phyloP scores from a whole-genome alignment of 1,140 invertebrate species.

The Hyles euphorbiae region DNA sequence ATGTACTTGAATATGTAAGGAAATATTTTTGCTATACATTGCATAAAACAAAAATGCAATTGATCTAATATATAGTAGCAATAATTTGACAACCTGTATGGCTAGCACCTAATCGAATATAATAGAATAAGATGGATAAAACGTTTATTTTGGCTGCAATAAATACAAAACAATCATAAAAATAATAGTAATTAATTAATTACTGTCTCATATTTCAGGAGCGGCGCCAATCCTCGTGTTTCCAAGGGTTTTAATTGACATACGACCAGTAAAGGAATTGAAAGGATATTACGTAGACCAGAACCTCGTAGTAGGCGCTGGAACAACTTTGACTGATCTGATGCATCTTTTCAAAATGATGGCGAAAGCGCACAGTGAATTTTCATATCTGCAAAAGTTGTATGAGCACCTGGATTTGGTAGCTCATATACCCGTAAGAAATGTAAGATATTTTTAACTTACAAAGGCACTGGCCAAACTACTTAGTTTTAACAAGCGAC shows the following conservation, averaged over 20 bases:
- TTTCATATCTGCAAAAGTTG: slow-evolving; percentile 75
- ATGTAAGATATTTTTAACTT: slow-evolving; percentile 68
- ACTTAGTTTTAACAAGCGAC: no score
- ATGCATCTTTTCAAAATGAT: slow-evolving; percentile 76
- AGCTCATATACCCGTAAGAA: slow-evolving; percentile 81
- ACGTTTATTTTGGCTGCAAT: no score
- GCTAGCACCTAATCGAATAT: no score
- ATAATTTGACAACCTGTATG: no score
- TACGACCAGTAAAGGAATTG: slow-evolving; percentile 76
- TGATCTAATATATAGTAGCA: no score
- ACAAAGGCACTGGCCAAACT: no score
- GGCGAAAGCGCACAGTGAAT: slow-evolving; percentile 54
- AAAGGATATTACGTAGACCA: slow-evolving; percentile 79
- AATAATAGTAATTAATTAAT: neutral
- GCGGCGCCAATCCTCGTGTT: slow-evolving; percentile 42
- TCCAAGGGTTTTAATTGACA: slow-evolving; percentile 80
- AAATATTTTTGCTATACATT: neutral
- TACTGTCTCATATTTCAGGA: slow-evolving; percentile 31
- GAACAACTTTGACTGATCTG: slow-evolving; percentile 77
- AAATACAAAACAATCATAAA: no score
- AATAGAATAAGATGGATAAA: no score
- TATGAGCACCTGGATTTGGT: slow-evolving; percentile 81
- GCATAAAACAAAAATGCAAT: no score
- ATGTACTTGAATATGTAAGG: slow-evolving; percentile 19
- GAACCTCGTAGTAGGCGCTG: slow-evolving; percentile 78